These are phyloP conservation scores for Heliconius cydno DNA, from an alignment of 2,888 invertebrate genomes.

Conservation along the genomic window DNA sequence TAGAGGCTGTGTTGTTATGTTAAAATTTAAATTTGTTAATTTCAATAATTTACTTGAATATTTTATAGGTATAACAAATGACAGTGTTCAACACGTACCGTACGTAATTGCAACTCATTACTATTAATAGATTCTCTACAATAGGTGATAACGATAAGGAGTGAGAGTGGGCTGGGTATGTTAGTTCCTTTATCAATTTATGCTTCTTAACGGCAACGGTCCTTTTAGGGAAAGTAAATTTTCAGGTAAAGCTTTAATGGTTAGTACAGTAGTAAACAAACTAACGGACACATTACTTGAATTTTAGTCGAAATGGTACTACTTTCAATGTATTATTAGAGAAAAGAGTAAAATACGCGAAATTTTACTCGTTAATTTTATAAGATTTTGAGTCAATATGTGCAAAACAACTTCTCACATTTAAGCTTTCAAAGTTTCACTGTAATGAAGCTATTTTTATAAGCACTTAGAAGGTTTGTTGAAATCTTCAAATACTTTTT, in stretches of 20 bases:
- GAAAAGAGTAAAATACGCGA: background rate
- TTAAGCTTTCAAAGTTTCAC: constrained; percentile 1
- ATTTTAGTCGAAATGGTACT: no score
- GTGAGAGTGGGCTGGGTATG: constrained; percentile 17
- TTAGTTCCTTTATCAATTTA: constrained; percentile 28
- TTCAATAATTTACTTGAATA: constrained; percentile 12
- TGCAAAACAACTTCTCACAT: background rate
- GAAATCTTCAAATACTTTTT: constrained; percentile 49
- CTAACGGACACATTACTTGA: no score
- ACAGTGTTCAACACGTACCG: constrained; percentile 34
- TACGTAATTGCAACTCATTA: constrained; percentile 49
- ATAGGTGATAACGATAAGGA: constrained; percentile 32
- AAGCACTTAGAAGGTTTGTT: constrained; percentile 28
- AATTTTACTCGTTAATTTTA: background rate
- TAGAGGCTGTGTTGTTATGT: background rate
- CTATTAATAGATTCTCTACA: constrained; percentile 47
- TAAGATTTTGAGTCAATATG: background rate
- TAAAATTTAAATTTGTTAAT: background rate
- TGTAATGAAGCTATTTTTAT: constrained; percentile 11
- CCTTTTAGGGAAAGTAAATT: constrained; percentile 26
- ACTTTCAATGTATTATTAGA: background rate
- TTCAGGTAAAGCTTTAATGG: constrained; percentile 17
- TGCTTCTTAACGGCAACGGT: constrained; percentile 25
- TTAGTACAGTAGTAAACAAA: background rate
- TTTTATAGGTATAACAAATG: constrained; percentile 31